Percentiles rank a stretch among this genome's conserved stretches.
Evolutionary conservation across 1,140 invertebrate genomes (phyloP).

Genomic region (Drosophila neocordata): DNA sequence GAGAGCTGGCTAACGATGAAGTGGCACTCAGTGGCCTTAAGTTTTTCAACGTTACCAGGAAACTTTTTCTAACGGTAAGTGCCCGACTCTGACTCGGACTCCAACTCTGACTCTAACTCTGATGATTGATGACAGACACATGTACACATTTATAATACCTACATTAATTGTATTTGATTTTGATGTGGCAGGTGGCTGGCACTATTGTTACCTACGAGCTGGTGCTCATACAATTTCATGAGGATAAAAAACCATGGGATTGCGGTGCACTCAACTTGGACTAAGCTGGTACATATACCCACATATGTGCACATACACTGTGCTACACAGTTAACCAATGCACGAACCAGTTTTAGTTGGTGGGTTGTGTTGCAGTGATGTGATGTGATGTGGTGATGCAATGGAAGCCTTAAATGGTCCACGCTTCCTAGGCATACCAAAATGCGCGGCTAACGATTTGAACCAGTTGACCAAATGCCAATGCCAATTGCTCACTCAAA

Average conservation of each 20-base stretch:
- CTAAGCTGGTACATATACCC: background rate
- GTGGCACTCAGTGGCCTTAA: slow-evolving; percentile 85
- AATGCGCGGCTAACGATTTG: slow-evolving; percentile 43
- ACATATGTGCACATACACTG: slow-evolving; percentile 19
- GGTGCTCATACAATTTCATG: slow-evolving; percentile 84
- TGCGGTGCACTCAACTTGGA: slow-evolving; percentile 32
- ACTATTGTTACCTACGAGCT: slow-evolving; percentile 87
- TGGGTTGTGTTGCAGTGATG: slow-evolving; percentile 26
- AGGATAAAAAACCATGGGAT: slow-evolving; percentile 69
- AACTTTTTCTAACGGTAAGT: slow-evolving; percentile 84
- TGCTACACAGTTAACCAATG: slow-evolving; percentile 30
- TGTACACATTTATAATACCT: background rate
- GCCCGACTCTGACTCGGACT: no score
- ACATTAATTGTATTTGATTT: slow-evolving; percentile 13
- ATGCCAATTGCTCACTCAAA: slow-evolving; percentile 59
- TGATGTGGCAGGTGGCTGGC: slow-evolving; percentile 83
- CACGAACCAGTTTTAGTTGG: slow-evolving; percentile 40
- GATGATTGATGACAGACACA: background rate
- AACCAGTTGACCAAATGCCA: slow-evolving; percentile 79
- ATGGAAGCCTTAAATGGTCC: slow-evolving; percentile 67
- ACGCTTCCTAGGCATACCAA: slow-evolving; percentile 64
- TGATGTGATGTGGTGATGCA: slow-evolving; percentile 54
- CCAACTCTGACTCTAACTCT: no score
- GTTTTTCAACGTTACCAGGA: slow-evolving; percentile 86
- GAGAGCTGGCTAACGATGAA: slow-evolving; percentile 84